phyloP scores from a whole-genome alignment of 2,113 vertebrate species.

The Platanista minor region DNA sequence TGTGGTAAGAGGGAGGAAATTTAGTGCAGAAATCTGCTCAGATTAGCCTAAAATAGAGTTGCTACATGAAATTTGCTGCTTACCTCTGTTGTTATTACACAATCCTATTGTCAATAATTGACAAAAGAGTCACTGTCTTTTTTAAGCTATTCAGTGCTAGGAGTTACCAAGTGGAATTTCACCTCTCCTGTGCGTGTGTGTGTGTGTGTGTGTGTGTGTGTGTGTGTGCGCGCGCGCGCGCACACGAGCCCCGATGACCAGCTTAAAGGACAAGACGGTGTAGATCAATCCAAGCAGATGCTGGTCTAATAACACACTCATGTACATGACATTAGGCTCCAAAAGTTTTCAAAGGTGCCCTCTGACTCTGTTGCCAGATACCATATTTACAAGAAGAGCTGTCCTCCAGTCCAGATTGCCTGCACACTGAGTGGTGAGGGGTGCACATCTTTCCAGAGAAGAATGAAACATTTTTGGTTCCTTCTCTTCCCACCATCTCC shows the following conservation, averaged over 20 bases:
- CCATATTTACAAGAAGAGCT: not conserved
- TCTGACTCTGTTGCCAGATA: not conserved
- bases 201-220: constrained; percentile 19
- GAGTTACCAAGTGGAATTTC: constrained; percentile 52
- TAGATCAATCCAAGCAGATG: not conserved
- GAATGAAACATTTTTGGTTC: not conserved
- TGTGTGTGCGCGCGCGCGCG: not conserved
- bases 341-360: not conserved
- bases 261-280: not conserved
- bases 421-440: not conserved
- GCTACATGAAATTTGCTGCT: constrained; percentile 39
- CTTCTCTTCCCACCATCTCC: not conserved
- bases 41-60: constrained; percentile 29
- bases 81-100: constrained; percentile 33
- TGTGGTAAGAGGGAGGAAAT: not conserved
- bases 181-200: not conserved
- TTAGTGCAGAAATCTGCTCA: not conserved
- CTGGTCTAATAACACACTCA: not conserved
- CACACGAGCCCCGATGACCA: not conserved
- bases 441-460: not conserved
- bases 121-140: not conserved
- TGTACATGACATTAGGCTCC: not conserved
- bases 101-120: constrained; percentile 17
- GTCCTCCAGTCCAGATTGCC: not conserved
- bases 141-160: constrained; percentile 38